phyloP scores from a whole-genome alignment of 2,888 invertebrate species.

The Halictus quadricinctus region DNA sequence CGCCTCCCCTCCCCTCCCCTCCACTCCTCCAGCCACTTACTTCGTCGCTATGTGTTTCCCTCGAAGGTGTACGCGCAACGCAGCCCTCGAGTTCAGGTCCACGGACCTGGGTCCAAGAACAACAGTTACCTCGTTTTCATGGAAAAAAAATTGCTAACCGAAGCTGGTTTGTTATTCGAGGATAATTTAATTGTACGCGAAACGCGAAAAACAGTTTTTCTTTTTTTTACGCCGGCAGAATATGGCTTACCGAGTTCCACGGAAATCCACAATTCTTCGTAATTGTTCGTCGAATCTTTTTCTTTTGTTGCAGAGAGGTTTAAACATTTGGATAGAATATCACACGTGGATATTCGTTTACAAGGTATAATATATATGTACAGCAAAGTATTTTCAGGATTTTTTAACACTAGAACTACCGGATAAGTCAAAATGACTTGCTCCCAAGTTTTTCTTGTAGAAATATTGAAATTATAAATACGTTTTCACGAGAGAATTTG shows the following conservation, averaged over 20 bases:
- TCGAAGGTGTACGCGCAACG: not conserved
- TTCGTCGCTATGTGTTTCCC: not conserved
- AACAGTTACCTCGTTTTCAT: not conserved
- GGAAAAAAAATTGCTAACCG: not conserved
- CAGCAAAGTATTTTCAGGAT: too few species aligned
- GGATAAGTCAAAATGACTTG: too few species aligned
- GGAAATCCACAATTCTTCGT: not conserved
- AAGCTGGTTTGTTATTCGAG: not conserved
- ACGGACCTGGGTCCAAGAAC: not conserved
- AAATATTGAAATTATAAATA: too few species aligned
- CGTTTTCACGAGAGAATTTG: too few species aligned
- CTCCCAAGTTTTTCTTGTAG: too few species aligned
- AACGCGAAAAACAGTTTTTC: not conserved
- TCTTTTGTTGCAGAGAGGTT: not conserved
- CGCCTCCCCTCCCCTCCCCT: not conserved
- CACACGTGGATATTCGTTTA: not conserved
- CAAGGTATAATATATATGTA: too few species aligned
- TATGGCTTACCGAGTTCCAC: not conserved
- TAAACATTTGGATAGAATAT: not conserved
- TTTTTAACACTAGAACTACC: too few species aligned
- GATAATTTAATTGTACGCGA: not conserved
- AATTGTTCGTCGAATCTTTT: not conserved
- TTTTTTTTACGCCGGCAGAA: not conserved
- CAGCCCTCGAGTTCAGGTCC: not conserved
- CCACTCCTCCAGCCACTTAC: too few species aligned